A percentile compares a stretch with the other conserved stretches of the same genome.
Evolutionary conservation across 92 coral and sea anemone genomes (phyloP).

Genomic region (Umimayanthus kanabou): DNA sequence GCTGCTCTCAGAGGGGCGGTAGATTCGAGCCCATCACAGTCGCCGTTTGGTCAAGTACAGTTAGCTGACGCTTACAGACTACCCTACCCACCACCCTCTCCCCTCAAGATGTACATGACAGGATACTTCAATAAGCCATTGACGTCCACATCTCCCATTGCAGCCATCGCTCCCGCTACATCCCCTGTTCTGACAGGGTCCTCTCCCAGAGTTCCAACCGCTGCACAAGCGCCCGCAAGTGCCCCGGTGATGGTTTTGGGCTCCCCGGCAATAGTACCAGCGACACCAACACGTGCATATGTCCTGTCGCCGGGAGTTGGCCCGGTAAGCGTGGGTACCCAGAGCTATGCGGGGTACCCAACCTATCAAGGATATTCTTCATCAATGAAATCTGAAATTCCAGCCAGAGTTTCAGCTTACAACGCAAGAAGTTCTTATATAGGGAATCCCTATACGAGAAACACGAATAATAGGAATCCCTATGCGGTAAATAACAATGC

Average conservation of each 20-base stretch:
- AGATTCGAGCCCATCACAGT: slow-evolving; percentile 5
- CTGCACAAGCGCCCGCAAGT: background rate
- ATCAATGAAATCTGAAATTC: slow-evolving; percentile 19
- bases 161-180: background rate
- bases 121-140: background rate
- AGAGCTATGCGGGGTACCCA: background rate
- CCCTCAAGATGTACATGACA: slow-evolving; percentile 1
- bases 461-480: background rate
- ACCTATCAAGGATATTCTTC: background rate
- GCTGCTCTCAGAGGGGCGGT: background rate
- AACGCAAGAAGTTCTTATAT: background rate
- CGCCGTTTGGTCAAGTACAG: background rate
- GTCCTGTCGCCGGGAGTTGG: slow-evolving; percentile 2
- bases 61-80: background rate
- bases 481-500: background rate
- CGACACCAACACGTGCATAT: slow-evolving; percentile 15
- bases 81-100: slow-evolving; percentile 8
- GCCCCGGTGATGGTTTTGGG: slow-evolving; percentile 7
- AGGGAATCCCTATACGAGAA: background rate
- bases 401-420: background rate
- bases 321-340: background rate
- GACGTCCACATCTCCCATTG: background rate
- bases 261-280: slow-evolving; percentile 7
- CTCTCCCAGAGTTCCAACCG: background rate
- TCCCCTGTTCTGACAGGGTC: background rate